Base-by-base conservation (phyloP, 2,888 invertebrate genomes). In the Himalopsyche anomala region DNA sequence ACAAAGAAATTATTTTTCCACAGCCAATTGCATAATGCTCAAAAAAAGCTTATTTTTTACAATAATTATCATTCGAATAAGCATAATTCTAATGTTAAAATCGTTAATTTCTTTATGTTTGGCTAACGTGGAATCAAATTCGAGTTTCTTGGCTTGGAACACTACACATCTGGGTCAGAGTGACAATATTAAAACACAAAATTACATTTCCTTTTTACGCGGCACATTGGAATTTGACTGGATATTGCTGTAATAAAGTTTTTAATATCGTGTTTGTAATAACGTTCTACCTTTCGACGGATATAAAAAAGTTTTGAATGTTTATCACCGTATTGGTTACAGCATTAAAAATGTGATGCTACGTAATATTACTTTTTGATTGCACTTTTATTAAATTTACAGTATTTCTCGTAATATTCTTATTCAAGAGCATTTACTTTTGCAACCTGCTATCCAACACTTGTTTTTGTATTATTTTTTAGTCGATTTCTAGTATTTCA, bases 181-280 rank as follows among this genome's bases (percentile, higher is more conserved):
- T 74, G 74, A 74, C 36, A 74, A 74, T 74, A 74, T 38, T 74
- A 38, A 74, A 74, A 74, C 74, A 74, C 28, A 74, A 74, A 74
- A 74, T 74, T 38, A 74, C 74, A 36, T 36, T 74, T 74, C 38
- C 74, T 74, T 74, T 74, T 74, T 36, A 74, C 74, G 36, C 36
- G 36, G 74, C 15, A 74, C 74, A 74, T 74, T 74, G 74, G 74
- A 74, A 36, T 74, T 74, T 74, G 74, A 74, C 74, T 74, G 74
- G 74, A 74, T 36, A 74, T 74, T 28, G 74, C 38, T 15, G 36
- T 36, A 38, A 74, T 74, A 74, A 74, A 74, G 28, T 74, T 74
- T 56, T 74, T 74, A 74, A 74, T 74, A 38, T 74, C 74, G 74
- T 74, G 74, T 74, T 74, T 74, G 74, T 74, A 74, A 74, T 28